These are phyloP conservation scores for Selenia dentaria DNA, from an alignment of 2,888 invertebrate species.

Conservation along the genomic window DNA sequence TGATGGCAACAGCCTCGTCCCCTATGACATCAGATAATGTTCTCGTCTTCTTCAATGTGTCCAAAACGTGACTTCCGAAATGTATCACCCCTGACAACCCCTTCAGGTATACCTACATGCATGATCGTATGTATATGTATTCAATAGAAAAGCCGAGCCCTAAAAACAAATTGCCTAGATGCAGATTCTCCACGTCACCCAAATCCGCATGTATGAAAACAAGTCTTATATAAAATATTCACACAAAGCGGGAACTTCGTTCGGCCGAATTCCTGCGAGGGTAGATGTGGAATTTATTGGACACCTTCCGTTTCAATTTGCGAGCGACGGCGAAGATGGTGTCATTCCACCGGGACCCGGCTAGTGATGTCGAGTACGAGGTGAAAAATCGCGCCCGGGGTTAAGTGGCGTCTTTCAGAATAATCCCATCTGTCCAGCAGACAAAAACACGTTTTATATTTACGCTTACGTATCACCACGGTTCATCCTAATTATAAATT, in stretches of 20 bases:
- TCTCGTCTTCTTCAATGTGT: no score
- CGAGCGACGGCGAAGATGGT: slow-evolving; percentile 55
- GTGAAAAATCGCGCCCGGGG: background rate
- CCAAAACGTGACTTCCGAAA: no score
- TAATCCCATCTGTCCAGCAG: no score
- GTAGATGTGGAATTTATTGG: slow-evolving; percentile 67
- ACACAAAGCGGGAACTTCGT: slow-evolving; percentile 57
- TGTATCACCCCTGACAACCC: no score
- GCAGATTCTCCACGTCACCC: slow-evolving; percentile 6
- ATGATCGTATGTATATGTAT: no score
- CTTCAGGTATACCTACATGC: no score
- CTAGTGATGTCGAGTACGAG: slow-evolving; percentile 6
- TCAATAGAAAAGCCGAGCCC: no score
- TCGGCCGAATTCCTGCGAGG: slow-evolving; percentile 57
- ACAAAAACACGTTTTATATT: no score
- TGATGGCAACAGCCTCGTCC: no score
- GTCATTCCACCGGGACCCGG: slow-evolving; percentile 40
- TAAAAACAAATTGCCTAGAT: background rate
- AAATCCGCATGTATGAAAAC: slow-evolving; percentile 26
- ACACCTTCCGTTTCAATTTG: slow-evolving; percentile 80
- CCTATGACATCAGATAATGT: no score
- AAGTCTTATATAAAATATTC: slow-evolving; percentile 63
- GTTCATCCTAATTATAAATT: no score
- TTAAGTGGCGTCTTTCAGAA: background rate
- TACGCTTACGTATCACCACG: no score